Conservation (phyloP, 2,888 invertebrate species). For the Volucella inanis region DNA sequence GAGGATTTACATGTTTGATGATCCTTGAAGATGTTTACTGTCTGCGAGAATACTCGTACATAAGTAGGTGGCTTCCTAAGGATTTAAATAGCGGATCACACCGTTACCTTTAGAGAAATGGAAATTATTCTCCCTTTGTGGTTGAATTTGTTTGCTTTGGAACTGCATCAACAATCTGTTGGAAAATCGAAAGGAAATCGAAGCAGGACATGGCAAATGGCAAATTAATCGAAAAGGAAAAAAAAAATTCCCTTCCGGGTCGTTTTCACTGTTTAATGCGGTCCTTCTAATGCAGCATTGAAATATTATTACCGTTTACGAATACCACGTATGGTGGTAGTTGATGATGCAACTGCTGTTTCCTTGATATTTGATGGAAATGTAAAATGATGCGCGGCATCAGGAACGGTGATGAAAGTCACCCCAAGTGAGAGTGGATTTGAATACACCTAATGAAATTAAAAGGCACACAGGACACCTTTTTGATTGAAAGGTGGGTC, state of each 20-base stretch:
- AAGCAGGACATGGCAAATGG: constrained; percentile 5
- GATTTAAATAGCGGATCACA: constrained; percentile 58
- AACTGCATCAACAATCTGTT: constrained; percentile 33
- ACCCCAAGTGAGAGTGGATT: constrained; percentile 57
- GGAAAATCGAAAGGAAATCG: constrained; percentile 51
- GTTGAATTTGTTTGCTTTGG: constrained; percentile 1
- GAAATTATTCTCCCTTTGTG: constrained; percentile 4
- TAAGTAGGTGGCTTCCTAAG: constrained; percentile 33
- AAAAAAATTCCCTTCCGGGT: constrained; percentile 38
- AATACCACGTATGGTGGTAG: constrained; percentile 3
- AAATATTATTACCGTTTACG: constrained; percentile 15
- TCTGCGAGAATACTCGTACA: constrained; percentile 12
- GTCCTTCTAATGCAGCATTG: constrained; percentile 8
- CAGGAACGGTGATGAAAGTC: constrained; percentile 52
- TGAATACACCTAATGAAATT: constrained; percentile 65
- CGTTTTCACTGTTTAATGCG: constrained; percentile 19
- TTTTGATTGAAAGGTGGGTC: constrained; percentile 48
- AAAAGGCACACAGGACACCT: constrained; percentile 52
- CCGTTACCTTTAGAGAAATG: constrained; percentile 48
- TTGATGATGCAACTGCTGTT: constrained; percentile 59
- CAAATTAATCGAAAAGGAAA: not conserved
- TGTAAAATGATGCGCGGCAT: constrained; percentile 38
- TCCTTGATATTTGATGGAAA: constrained; percentile 6
- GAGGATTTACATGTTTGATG: constrained; percentile 52
- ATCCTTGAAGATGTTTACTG: constrained; percentile 53